Conservation (phyloP, 2,888 invertebrate genomes). For the Empis livida region DNA sequence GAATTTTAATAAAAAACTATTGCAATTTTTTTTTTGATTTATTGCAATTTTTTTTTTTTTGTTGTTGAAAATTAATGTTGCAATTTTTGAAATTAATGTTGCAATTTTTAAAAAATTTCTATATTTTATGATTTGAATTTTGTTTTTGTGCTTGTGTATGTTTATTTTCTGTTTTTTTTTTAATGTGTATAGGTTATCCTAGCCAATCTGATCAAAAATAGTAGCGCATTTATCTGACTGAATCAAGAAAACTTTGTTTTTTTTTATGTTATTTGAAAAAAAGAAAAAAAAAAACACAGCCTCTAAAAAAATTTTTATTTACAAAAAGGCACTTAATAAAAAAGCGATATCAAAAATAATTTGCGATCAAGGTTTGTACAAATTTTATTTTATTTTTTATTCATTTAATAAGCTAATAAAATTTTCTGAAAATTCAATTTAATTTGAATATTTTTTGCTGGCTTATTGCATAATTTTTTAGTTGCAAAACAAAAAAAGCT, state of each 20-base stretch:
- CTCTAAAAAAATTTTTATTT: too few relatives aligned
- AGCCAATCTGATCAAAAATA: slow-evolving; percentile 35
- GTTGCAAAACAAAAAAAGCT: too few relatives aligned
- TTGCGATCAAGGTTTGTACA: neutral
- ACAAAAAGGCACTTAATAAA: too few relatives aligned
- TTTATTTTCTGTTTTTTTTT: slow-evolving; percentile 6
- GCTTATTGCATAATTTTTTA: too few relatives aligned
- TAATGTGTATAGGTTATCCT: slow-evolving; percentile 29
- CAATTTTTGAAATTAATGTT: too few relatives aligned
- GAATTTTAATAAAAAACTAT: slow-evolving; percentile 4
- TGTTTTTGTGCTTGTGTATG: slow-evolving; percentile 21
- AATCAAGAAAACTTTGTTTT: slow-evolving; percentile 13
- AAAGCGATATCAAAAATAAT: too few relatives aligned
- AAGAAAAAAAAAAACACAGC: too few relatives aligned
- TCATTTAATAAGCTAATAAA: too few relatives aligned
- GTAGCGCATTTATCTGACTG: slow-evolving; percentile 11
- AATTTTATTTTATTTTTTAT: neutral
- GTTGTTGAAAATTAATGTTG: slow-evolving; percentile 1
- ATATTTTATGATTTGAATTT: slow-evolving; percentile 6
- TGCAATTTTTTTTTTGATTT: neutral
- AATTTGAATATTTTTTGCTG: too few relatives aligned
- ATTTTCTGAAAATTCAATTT: too few relatives aligned
- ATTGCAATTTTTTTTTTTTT: slow-evolving; percentile 1
- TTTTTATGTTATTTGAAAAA: slow-evolving; percentile 12
- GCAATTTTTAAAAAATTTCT: neutral